A percentile compares a stretch with the other conserved stretches of the same genome.
Conservation (phyloP, 2,888 invertebrate genomes). For the Drosophila quinaria region DNA sequence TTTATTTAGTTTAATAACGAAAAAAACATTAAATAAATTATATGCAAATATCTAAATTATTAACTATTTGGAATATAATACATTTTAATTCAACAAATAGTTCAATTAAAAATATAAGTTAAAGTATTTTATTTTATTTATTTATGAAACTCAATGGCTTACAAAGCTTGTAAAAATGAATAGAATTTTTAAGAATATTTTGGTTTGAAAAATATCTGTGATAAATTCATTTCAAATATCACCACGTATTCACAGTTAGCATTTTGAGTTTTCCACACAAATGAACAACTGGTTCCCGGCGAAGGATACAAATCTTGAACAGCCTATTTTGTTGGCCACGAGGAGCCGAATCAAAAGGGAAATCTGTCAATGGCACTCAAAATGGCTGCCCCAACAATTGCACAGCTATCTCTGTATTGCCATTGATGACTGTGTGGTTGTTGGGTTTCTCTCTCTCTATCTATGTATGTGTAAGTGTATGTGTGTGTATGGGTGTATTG, state of each 20-base stretch:
- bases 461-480: slow-evolving; percentile 1
- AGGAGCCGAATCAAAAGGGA: slow-evolving; percentile 43
- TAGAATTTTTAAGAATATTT: background rate
- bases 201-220: background rate
- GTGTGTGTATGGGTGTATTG: slow-evolving; percentile 2
- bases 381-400: slow-evolving; percentile 51
- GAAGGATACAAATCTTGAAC: slow-evolving; percentile 24
- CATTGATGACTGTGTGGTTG: slow-evolving; percentile 10
- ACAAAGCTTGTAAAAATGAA: background rate
- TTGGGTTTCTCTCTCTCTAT: slow-evolving; percentile 1
- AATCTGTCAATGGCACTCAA: slow-evolving; percentile 66
- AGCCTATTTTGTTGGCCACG: slow-evolving; percentile 31
- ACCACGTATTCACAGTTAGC: slow-evolving; percentile 5
- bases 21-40: too few species aligned
- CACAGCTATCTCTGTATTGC: slow-evolving; percentile 38
- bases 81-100: too few species aligned
- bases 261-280: slow-evolving; percentile 12
- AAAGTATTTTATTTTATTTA: too few species aligned
- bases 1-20: too few species aligned
- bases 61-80: too few species aligned
- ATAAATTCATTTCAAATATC: background rate
- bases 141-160: too few species aligned
- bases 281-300: slow-evolving; percentile 20
- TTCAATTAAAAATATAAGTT: too few species aligned
- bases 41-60: too few species aligned